Conservation (phyloP, 2,888 invertebrate genomes). For the Pomacea canaliculata region DNA sequence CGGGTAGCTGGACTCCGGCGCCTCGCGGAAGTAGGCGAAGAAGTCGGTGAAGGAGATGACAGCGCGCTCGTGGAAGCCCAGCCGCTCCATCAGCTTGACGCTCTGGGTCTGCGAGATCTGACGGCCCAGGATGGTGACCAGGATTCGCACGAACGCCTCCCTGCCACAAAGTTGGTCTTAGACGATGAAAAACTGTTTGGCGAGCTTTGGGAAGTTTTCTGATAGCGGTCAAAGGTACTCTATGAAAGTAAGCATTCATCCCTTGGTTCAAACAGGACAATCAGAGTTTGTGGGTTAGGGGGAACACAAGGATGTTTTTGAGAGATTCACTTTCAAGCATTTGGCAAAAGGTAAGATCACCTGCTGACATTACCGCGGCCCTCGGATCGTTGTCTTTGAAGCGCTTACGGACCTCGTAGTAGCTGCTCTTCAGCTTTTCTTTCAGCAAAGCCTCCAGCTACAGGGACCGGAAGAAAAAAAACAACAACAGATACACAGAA, state of each 20-base stretch:
- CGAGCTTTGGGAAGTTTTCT: neutral
- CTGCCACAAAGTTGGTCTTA: conserved; percentile 41
- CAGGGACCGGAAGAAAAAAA: neutral
- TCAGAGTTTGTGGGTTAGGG: too few species aligned
- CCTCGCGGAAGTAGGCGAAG: conserved; percentile 60
- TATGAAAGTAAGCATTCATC: too few species aligned
- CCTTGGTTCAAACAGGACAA: too few species aligned
- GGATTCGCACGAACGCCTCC: conserved; percentile 64
- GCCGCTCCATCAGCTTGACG: conserved; percentile 56
- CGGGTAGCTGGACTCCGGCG: conserved; percentile 56
- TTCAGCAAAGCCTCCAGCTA: conserved; percentile 62
- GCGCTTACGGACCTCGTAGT: conserved; percentile 64
- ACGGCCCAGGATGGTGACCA: conserved; percentile 57
- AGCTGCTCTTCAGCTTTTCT: conserved; percentile 62
- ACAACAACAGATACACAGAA: conserved; percentile 2
- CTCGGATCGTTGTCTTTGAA: conserved; percentile 69
- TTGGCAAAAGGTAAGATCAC: neutral
- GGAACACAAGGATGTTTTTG: too few species aligned
- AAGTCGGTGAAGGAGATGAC: conserved; percentile 65
- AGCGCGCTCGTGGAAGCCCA: conserved; percentile 55
- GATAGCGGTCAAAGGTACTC: too few species aligned
- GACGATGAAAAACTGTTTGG: neutral
- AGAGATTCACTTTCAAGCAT: too few species aligned
- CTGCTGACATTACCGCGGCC: conserved; percentile 66
- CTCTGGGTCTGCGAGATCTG: conserved; percentile 54